Percentiles rank a stretch among this genome's conserved stretches.
These are phyloP conservation scores for Drosophila subsilvestris DNA, from an alignment of 2,888 invertebrate genomes.

Conservation along the genomic window DNA sequence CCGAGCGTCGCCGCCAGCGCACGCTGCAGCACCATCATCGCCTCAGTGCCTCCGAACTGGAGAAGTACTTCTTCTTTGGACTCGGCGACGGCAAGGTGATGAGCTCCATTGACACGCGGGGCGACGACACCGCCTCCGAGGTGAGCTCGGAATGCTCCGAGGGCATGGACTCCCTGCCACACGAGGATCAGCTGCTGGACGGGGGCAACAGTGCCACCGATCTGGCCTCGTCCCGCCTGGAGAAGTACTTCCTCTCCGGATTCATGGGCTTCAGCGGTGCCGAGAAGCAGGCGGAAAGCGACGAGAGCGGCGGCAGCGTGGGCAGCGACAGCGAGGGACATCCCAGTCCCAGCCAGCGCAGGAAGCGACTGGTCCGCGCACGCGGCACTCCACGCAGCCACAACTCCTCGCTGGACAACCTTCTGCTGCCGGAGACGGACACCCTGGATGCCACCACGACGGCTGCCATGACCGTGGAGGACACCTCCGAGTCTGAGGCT, in stretches of 20 bases:
- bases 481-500: conserved; percentile 90
- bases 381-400: conserved; percentile 93
- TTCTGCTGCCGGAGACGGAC: conserved; percentile 85
- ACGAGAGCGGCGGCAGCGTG: conserved; percentile 88
- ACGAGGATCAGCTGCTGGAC: conserved; percentile 85
- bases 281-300: conserved; percentile 89
- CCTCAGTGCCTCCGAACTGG: conserved; percentile 92
- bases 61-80: conserved; percentile 95
- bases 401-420: conserved; percentile 92
- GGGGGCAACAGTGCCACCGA: conserved; percentile 88
- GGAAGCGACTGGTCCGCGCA: conserved; percentile 92
- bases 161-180: conserved; percentile 88
- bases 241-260: conserved; percentile 94
- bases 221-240: conserved; percentile 92
- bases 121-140: conserved; percentile 89
- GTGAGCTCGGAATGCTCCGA: conserved; percentile 94
- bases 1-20: conserved; percentile 84
- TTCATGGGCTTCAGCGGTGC: conserved; percentile 91
- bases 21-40: conserved; percentile 85
- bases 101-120: conserved; percentile 85
- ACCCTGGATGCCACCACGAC: conserved; percentile 54
- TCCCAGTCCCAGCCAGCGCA: conserved; percentile 93
- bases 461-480: conserved; percentile 85
- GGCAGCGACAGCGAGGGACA: conserved; percentile 95
- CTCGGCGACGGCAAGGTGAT: conserved; percentile 88